Base-by-base conservation (phyloP, 2,888 invertebrate species). In the Hydriomena furcata region DNA sequence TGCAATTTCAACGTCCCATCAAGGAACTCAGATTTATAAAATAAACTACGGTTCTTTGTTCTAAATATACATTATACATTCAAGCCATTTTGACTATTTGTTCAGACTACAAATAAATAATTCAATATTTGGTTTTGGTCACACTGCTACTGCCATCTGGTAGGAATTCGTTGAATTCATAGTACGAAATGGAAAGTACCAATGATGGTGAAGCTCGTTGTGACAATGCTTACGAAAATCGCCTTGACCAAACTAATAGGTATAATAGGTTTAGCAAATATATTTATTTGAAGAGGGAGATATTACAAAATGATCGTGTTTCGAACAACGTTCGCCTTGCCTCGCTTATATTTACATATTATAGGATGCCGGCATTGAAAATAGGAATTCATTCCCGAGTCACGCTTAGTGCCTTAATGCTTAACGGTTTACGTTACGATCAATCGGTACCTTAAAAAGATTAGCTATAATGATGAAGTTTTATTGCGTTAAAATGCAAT, bases 231-330 rank as follows among this genome's bases (percentile, higher is more conserved):
- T 80, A 79, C 82, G 79, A 86, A 83, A 84, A 84, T 63, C 65
- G 58, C 85, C 87, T 88, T 88, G 86, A 82, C 79, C 79, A 76
- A 79, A 72, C 77, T 79, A 81, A 78, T 73, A 68, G 75, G 58
- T 69, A 82, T 82, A 85, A 87, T 78, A 76, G 66, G 69, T 82
- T 79, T 67, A 65, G 77, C 82, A 88, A 87, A 88, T 79, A 86
- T 79, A 81, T 83, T 78, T 71, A 79, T 79, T 71, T 73, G 73
- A 76, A 76, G 69, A 74, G 65, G 69, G 70, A 72, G 72, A 71
- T 68, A 76, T 84, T 82, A 72, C 82, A 66, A 77, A 84, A 84
- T 68, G 55, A 66, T 79, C 78, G 73, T 79, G 82, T 69, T 68
- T 76, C 65, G 62, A 70, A 69, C 68, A 69, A 73, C 71, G 71